Evolutionary conservation across 2,113 vertebrate genomes (phyloP).

Genomic region (Sminthopsis crassicaudata): DNA sequence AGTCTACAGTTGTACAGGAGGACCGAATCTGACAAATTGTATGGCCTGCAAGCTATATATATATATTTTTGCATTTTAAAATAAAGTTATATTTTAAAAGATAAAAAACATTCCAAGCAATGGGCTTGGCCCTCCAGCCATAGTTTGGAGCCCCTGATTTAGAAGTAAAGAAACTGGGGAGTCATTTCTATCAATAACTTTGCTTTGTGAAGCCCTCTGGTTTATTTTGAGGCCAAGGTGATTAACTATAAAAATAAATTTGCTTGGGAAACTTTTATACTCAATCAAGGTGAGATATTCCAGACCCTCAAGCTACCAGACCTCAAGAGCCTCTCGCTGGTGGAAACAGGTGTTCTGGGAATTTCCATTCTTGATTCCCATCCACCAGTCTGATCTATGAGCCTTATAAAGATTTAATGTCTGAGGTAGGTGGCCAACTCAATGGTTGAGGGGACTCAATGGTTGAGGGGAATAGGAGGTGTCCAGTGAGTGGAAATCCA

Average conservation of each 20-base stretch:
- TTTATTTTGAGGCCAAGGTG: slow-evolving; percentile 36
- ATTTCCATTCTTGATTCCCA: slow-evolving; percentile 2
- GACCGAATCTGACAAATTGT: not conserved
- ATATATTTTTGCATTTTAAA: not conserved
- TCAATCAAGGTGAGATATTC: slow-evolving; percentile 42
- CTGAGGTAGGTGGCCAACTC: not conserved
- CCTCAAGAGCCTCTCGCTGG: not conserved
- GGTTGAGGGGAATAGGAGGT: not conserved
- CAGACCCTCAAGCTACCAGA: slow-evolving; percentile 46
- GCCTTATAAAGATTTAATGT: not conserved
- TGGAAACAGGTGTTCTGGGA: slow-evolving; percentile 53
- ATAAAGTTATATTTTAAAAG: not conserved
- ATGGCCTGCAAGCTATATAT: not conserved
- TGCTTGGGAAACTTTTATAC: slow-evolving; percentile 32
- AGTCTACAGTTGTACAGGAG: not conserved
- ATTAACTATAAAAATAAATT: slow-evolving; percentile 27
- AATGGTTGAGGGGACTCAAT: no score
- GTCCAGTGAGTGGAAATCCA: not conserved
- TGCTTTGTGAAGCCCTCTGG: slow-evolving; percentile 15
- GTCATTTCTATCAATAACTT: not conserved
- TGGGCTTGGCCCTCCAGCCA: not conserved
- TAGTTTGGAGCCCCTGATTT: not conserved
- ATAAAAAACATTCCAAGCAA: not conserved
- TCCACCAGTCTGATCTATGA: not conserved
- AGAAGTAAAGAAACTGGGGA: no score